Evolutionary conservation across 1,140 invertebrate species (phyloP).

Genomic region (Reticulitermes speratus): DNA sequence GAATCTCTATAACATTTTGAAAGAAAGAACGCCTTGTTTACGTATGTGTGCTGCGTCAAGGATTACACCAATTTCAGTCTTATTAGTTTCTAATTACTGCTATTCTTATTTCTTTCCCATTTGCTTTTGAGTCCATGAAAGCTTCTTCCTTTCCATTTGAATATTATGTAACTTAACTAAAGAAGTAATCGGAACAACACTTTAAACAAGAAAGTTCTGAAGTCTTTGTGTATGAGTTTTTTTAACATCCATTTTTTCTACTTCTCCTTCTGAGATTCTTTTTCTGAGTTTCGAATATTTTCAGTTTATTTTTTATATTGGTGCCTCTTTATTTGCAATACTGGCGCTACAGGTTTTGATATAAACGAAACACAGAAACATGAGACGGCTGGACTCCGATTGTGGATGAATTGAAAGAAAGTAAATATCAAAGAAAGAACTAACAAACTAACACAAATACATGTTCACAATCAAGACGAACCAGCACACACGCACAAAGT

Average conservation of each 20-base stretch:
- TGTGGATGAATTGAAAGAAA: background rate
- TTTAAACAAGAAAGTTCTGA: background rate
- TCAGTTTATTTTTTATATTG: background rate
- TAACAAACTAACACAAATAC: background rate
- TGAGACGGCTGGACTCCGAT: background rate
- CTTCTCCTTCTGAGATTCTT: background rate
- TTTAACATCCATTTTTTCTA: background rate
- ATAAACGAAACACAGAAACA: background rate
- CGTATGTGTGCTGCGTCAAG: no score
- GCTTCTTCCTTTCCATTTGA: no score
- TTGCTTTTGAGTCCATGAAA: no score
- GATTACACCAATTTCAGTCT: no score
- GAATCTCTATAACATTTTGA: no score
- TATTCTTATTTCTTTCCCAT: background rate
- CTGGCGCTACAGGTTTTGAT: background rate
- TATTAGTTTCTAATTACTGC: no score
- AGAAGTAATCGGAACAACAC: background rate
- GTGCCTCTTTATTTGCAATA: constrained; percentile 1
- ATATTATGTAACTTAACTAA: no score
- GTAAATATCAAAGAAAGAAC: background rate
- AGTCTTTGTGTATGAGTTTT: background rate
- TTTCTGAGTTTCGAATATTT: background rate
- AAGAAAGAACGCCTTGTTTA: no score
- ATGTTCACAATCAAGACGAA: background rate
- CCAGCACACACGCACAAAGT: background rate